Percentiles rank a stretch among this genome's conserved stretches.
These are phyloP conservation scores for Zoanthus solanderi DNA, from an alignment of 92 coral and sea anemone species.

Conservation along the genomic window DNA sequence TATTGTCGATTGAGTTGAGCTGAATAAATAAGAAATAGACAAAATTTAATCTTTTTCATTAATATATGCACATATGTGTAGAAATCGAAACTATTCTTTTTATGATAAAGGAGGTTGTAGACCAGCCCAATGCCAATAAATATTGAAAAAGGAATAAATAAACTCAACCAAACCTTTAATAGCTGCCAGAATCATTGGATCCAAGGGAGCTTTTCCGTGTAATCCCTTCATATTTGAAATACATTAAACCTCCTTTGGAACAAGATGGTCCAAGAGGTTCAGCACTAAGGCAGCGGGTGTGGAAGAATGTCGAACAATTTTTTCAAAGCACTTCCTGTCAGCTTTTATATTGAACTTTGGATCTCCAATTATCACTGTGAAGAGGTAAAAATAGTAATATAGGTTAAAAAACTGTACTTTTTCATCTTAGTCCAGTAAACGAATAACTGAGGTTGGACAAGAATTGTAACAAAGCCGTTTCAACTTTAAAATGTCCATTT, in stretches of 20 bases:
- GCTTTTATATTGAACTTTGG: conserved; percentile 49
- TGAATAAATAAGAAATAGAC: neutral
- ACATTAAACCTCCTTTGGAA: conserved; percentile 54
- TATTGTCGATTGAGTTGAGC: conserved; percentile 21
- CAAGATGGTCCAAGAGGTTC: conserved; percentile 54
- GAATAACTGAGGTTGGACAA: too few species aligned
- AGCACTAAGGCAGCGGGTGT: conserved; percentile 34
- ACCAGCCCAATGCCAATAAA: neutral
- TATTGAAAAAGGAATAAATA: neutral
- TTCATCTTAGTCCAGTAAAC: too few species aligned
- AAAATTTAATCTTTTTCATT: neutral
- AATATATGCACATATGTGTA: too few species aligned
- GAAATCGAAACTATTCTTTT: too few species aligned
- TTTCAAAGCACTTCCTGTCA: conserved; percentile 41
- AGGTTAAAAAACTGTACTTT: too few species aligned
- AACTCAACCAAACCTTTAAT: conserved; percentile 28
- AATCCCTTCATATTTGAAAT: conserved; percentile 49
- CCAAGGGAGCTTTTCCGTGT: conserved; percentile 43
- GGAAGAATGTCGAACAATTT: conserved; percentile 38
- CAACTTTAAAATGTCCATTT: too few species aligned
- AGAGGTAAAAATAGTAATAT: neutral
- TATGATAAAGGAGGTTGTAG: too few species aligned
- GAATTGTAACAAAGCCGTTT: too few species aligned
- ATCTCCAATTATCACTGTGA: conserved; percentile 59
- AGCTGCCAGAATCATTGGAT: conserved; percentile 45